Percentiles rank a stretch among this genome's conserved stretches.
These are phyloP conservation scores for Plebejus anna DNA, from an alignment of 2,888 invertebrate species.

Conservation along the genomic window DNA sequence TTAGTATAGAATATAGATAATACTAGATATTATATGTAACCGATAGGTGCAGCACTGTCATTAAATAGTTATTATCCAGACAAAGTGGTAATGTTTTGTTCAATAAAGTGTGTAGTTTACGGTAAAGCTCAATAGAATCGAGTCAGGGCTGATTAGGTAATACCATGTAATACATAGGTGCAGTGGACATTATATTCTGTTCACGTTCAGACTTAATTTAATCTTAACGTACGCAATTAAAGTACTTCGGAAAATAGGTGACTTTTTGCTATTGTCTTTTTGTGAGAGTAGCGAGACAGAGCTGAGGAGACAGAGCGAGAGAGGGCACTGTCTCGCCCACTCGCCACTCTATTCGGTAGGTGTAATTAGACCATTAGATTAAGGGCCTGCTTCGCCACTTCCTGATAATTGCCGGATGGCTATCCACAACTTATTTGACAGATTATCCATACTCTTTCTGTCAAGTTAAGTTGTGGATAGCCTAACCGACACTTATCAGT, in stretches of 20 bases:
- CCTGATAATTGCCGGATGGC: too few species aligned
- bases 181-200: background rate
- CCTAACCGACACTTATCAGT: too few species aligned
- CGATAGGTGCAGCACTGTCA: background rate
- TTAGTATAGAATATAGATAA: background rate
- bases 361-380: too few species aligned
- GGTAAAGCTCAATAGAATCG: background rate
- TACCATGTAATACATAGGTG: background rate
- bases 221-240: background rate
- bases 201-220: background rate
- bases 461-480: too few species aligned
- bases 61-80: background rate
- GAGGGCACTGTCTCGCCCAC: too few species aligned
- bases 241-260: background rate
- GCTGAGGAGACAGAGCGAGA: too few species aligned
- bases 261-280: too few species aligned
- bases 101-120: slow-evolving; percentile 11
- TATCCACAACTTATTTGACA: too few species aligned
- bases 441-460: too few species aligned
- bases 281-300: too few species aligned
- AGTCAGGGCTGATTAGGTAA: slow-evolving; percentile 16
- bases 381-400: too few species aligned
- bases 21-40: background rate
- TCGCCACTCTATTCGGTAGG: too few species aligned
- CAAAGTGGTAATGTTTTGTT: background rate